phyloP scores from a whole-genome alignment of 1,140 invertebrate species.

The Drosophila pectinifera region DNA sequence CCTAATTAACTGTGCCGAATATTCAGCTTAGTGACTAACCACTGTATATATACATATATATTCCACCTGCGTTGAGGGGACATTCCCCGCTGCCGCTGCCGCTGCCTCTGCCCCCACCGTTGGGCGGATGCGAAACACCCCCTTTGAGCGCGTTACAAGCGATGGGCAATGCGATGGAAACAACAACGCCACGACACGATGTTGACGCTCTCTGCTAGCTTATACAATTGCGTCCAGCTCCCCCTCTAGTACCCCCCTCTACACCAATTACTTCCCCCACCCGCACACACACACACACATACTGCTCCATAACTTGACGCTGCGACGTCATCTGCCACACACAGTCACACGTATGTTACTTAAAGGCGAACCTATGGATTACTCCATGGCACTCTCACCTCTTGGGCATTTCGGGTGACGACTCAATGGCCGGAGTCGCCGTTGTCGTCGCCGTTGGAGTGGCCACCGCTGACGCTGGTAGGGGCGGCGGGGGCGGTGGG shows the following conservation, averaged over 20 bases:
- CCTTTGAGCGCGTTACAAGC: slow-evolving; percentile 46
- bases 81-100: neutral
- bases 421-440: slow-evolving; percentile 69
- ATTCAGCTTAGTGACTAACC: slow-evolving; percentile 44
- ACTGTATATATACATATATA: slow-evolving; percentile 29
- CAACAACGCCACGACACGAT: slow-evolving; percentile 67
- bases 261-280: slow-evolving; percentile 17
- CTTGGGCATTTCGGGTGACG: slow-evolving; percentile 84
- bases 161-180: slow-evolving; percentile 31
- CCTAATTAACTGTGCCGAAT: slow-evolving; percentile 10
- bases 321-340: slow-evolving; percentile 72
- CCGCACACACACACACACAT: neutral
- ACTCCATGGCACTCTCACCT: slow-evolving; percentile 62
- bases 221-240: slow-evolving; percentile 42
- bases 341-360: slow-evolving; percentile 22
- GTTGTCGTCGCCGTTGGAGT: slow-evolving; percentile 35
- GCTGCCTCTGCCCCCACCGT: neutral
- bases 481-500: slow-evolving; percentile 63
- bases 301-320: slow-evolving; percentile 15
- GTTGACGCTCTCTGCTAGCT: slow-evolving; percentile 52
- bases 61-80: slow-evolving; percentile 22
- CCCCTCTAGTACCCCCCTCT: neutral
- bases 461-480: slow-evolving; percentile 36
- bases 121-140: slow-evolving; percentile 59
- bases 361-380: slow-evolving; percentile 23